phyloP scores from a whole-genome alignment of 2,888 invertebrate species.

The Sarcophaga subvicina region DNA sequence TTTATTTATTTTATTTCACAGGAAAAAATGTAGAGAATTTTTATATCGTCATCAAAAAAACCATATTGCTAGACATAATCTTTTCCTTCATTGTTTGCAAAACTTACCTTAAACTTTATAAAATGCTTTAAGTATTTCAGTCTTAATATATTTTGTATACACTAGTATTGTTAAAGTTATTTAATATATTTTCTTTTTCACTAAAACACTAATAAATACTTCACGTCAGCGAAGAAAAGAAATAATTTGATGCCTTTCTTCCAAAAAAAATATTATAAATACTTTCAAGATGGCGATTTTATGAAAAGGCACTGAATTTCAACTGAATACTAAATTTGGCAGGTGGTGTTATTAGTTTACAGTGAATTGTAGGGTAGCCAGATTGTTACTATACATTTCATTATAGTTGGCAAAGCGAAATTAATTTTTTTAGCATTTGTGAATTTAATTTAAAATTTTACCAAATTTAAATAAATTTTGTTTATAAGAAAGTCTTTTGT shows the following conservation, averaged over 20 bases:
- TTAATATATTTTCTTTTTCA: conserved; percentile 32
- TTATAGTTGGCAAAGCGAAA: background rate
- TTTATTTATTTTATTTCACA: background rate
- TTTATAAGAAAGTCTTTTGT: no score
- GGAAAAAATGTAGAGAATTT: background rate
- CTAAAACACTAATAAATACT: conserved; percentile 43
- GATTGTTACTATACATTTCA: background rate
- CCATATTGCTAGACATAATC: conserved; percentile 19
- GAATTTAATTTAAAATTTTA: background rate
- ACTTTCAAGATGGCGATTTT: conserved; percentile 59
- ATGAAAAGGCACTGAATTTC: conserved; percentile 34
- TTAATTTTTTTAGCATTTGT: background rate
- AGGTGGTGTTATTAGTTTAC: background rate
- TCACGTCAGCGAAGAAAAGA: conserved; percentile 42
- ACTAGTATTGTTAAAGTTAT: conserved; percentile 1
- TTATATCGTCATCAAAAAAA: conserved; percentile 48
- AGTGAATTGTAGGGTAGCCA: conserved; percentile 3
- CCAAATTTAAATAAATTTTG: background rate
- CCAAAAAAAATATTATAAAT: conserved; percentile 36
- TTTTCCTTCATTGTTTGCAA: conserved; percentile 9
- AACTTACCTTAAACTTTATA: conserved; percentile 59
- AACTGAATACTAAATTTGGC: conserved; percentile 42
- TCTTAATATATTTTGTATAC: conserved; percentile 47
- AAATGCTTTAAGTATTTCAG: conserved; percentile 64
- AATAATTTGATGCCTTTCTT: conserved; percentile 36